phyloP scores from a whole-genome alignment of 2,113 vertebrate genomes.

The Herpailurus yagouaroundi region DNA sequence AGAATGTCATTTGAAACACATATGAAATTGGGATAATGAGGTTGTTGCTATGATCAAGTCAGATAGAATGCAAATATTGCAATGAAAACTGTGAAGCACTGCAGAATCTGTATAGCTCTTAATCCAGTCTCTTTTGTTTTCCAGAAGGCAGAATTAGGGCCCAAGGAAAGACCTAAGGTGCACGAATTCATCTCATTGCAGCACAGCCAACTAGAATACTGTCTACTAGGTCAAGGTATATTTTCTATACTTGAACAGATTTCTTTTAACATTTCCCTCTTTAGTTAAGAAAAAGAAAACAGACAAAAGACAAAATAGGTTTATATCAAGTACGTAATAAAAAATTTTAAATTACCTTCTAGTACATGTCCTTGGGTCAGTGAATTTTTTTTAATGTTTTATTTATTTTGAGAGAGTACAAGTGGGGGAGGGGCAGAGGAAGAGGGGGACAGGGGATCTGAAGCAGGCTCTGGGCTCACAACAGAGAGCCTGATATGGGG shows the following conservation, averaged over 20 bases:
- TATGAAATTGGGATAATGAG: background rate
- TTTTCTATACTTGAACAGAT: background rate
- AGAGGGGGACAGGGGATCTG: too few relatives aligned
- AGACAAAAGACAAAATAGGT: slow-evolving; percentile 28
- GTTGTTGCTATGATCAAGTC: slow-evolving; percentile 18
- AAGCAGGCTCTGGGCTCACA: too few relatives aligned
- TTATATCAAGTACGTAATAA: slow-evolving; percentile 26
- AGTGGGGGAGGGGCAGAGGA: too few relatives aligned
- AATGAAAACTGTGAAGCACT: background rate
- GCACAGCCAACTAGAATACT: background rate
- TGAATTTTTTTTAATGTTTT: background rate
- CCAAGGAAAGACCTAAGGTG: background rate
- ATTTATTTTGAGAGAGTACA: too few relatives aligned
- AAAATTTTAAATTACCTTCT: background rate
- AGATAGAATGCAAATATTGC: background rate
- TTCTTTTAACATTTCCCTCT: background rate
- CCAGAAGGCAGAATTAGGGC: background rate
- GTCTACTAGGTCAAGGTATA: background rate
- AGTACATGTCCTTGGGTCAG: background rate
- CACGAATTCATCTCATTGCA: background rate
- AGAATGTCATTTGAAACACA: slow-evolving; percentile 19
- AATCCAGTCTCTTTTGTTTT: background rate
- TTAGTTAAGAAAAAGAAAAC: slow-evolving; percentile 4
- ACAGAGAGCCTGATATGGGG: too few relatives aligned
- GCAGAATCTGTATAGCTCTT: background rate